Base-by-base conservation (phyloP, 2,113 vertebrate species). In the Megaleporinus macrocephalus region DNA sequence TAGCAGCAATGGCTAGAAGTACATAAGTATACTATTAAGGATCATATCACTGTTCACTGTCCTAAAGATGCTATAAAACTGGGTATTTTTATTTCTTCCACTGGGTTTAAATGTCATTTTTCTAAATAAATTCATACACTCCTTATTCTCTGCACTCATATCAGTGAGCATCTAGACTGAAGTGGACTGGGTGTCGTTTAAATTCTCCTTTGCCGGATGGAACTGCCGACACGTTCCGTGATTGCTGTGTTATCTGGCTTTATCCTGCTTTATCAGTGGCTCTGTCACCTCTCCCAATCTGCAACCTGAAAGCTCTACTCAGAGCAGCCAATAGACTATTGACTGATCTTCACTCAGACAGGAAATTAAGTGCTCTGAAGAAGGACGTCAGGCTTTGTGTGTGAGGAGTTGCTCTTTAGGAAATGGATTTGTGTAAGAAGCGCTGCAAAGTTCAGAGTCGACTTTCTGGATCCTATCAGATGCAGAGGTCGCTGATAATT, bases 201-300 rank as follows among this genome's bases (percentile, higher is more conserved):
- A 24, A 4, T 26, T 2, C 18, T 53, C 13, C 27, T 66, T 22
- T 61, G n/a, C 15, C 47, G 75, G 27, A 49, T n/a, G 14, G 24
- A 73, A 66, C 29, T 26, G 33, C 49, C 26, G 74, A 59, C 26
- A 30, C 16, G 14, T 15, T 73, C 55, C 1, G 20, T 70, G 51
- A 57, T 82, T 24, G 1, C 18, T 29, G 22, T 20, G 41, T 44
- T 78, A 33, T 71, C 24, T 41, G n/a, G 12, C 12, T 4, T 29
- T 76, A 84, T 30, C 80, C 29, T 77, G 75, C 79, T 30, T 53
- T 78, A 79, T 87, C 88, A 86, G 80, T 26, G 15, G 30, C 27
- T 65, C 10, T n/a, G 29, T 63, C 73, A 20, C 20, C 62, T 63
- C 59, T 71, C 53, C 14, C 63, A 59, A 20, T 41, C 72, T 55